phyloP scores from a whole-genome alignment of 1,140 invertebrate genomes.

The Apis mellifera region DNA sequence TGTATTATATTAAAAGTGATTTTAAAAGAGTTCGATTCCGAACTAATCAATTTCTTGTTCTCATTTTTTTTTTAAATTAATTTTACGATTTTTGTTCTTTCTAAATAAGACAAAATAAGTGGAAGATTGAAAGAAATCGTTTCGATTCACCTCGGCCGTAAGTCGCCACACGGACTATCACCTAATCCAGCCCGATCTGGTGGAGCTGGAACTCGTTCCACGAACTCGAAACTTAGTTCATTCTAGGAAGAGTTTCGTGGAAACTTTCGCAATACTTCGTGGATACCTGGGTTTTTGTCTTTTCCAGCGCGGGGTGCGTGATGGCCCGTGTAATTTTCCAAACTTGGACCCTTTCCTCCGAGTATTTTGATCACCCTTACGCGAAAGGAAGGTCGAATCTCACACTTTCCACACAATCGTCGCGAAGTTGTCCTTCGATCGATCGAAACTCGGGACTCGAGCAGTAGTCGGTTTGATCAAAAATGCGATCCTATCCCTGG shows the following conservation, averaged over 20 bases:
- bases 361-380: conserved; percentile 5
- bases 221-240: conserved; percentile 43
- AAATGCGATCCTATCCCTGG: neutral
- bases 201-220: conserved; percentile 29
- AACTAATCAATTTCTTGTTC: too few species aligned
- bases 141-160: conserved; percentile 2
- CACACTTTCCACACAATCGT: neutral
- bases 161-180: conserved; percentile 21
- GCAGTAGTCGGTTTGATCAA: neutral
- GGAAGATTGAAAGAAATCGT: neutral
- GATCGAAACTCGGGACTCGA: neutral
- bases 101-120: too few species aligned
- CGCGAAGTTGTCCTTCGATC: neutral
- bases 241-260: conserved; percentile 25
- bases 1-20: too few species aligned
- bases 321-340: conserved; percentile 7
- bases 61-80: too few species aligned
- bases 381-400: too few species aligned
- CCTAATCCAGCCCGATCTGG: conserved; percentile 35
- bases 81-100: neutral
- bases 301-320: neutral
- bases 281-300: conserved; percentile 15
- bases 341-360: conserved; percentile 15
- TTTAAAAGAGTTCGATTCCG: too few species aligned
- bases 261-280: conserved; percentile 44